phyloP scores from a whole-genome alignment of 2,797 vertebrate species.

The Diplodus sargus region DNA sequence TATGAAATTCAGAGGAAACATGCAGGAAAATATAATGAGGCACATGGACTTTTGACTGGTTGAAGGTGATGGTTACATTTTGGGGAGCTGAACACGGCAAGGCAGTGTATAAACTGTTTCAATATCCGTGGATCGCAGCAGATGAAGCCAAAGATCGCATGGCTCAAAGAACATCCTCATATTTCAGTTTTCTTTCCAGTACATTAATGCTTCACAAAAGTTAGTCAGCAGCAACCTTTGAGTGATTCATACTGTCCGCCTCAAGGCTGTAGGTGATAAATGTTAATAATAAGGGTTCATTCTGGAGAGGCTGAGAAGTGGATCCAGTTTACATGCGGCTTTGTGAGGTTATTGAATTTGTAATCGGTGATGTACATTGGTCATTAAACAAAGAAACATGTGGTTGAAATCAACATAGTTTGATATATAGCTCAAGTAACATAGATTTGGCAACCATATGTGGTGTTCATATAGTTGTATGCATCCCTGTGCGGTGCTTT shows the following conservation, averaged over 20 bases:
- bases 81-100: not conserved
- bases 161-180: constrained; percentile 13
- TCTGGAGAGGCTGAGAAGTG: not conserved
- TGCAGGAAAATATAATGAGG: not conserved
- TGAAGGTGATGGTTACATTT: constrained; percentile 4
- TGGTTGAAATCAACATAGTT: not conserved
- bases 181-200: constrained; percentile 37
- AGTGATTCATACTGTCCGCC: constrained; percentile 7
- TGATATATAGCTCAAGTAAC: not conserved
- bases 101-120: not conserved
- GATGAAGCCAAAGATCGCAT: not conserved
- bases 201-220: constrained; percentile 19
- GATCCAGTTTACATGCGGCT: not conserved
- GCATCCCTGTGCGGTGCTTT: constrained; percentile 5
- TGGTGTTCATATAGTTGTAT: not conserved
- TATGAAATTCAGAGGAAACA: not conserved
- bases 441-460: not conserved
- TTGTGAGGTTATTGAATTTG: not conserved
- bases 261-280: constrained; percentile 1
- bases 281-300: not conserved
- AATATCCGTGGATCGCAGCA: not conserved
- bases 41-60: not conserved
- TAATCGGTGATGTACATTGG: not conserved
- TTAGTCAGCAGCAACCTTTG: constrained; percentile 17
- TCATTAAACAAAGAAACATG: not conserved